These are phyloP conservation scores for Hypena proboscidalis DNA, from an alignment of 2,888 invertebrate species.

Conservation along the genomic window DNA sequence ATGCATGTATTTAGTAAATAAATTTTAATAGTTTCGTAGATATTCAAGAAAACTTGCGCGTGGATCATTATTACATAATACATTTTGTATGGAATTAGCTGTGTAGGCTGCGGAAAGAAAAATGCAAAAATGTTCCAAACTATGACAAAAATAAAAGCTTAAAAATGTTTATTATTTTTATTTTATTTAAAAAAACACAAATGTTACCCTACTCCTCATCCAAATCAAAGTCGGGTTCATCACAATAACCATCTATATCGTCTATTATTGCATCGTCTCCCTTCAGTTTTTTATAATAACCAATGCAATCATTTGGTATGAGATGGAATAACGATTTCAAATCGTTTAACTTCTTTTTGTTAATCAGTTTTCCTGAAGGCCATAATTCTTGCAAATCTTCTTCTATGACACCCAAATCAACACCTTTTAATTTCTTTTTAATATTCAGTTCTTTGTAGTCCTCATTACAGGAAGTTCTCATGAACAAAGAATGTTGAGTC, in stretches of 20 bases:
- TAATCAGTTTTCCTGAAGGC: constrained; percentile 12
- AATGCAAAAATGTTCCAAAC: constrained; percentile 14
- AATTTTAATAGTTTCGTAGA: constrained; percentile 10
- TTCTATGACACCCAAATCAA: constrained; percentile 12
- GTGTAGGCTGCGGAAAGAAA: constrained; percentile 11
- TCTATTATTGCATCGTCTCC: constrained; percentile 18
- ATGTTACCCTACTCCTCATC: constrained; percentile 15
- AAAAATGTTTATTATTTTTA: constrained; percentile 9
- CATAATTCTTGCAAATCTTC: constrained; percentile 18
- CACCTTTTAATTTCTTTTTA: constrained; percentile 15
- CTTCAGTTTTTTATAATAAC: constrained; percentile 15
- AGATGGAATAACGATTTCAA: constrained; percentile 18
- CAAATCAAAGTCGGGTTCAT: constrained; percentile 5
- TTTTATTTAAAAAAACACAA: constrained; percentile 16
- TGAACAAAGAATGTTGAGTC: constrained; percentile 15
- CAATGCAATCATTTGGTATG: constrained; percentile 16
- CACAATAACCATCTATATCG: constrained; percentile 15
- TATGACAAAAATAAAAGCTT: constrained; percentile 11
- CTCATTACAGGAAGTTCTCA: constrained; percentile 19
- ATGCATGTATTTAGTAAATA: no score
- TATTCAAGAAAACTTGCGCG: constrained; percentile 9
- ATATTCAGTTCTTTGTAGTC: constrained; percentile 12
- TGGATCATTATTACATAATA: constrained; percentile 13
- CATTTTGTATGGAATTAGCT: constrained; percentile 11
- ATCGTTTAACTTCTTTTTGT: constrained; percentile 16